These are phyloP conservation scores for Drosophila paulistorum DNA, from an alignment of 1,140 invertebrate species.

Conservation along the genomic window DNA sequence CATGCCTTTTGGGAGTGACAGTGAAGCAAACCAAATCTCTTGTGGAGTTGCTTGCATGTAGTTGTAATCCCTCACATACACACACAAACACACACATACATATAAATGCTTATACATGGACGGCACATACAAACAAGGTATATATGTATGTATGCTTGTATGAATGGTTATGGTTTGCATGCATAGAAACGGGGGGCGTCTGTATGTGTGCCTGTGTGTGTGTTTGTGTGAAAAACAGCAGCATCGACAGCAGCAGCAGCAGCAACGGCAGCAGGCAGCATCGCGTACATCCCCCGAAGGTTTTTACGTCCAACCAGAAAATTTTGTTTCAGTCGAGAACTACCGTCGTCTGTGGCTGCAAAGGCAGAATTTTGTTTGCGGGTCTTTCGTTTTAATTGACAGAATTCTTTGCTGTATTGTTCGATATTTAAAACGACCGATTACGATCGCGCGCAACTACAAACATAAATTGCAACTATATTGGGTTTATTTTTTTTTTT, in stretches of 20 bases:
- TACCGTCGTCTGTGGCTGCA: slow-evolving; percentile 82
- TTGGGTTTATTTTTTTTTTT: neutral
- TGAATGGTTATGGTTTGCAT: slow-evolving; percentile 17
- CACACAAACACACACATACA: slow-evolving; percentile 15
- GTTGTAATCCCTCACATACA: slow-evolving; percentile 15
- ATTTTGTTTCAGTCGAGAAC: slow-evolving; percentile 82
- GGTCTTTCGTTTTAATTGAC: slow-evolving; percentile 68
- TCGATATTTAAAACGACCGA: slow-evolving; percentile 40
- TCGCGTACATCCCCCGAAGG: slow-evolving; percentile 80
- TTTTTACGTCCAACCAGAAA: slow-evolving; percentile 82
- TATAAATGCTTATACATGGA: slow-evolving; percentile 4
- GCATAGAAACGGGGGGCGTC: slow-evolving; percentile 41
- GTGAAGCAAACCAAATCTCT: slow-evolving; percentile 33
- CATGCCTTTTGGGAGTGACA: neutral
- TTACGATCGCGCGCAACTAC: slow-evolving; percentile 19
- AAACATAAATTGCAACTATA: slow-evolving; percentile 24
- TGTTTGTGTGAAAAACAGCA: slow-evolving; percentile 14
- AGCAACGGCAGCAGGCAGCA: slow-evolving; percentile 42
- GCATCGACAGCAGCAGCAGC: slow-evolving; percentile 45
- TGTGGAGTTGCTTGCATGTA: slow-evolving; percentile 48
- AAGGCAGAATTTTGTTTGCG: slow-evolving; percentile 81
- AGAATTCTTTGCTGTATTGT: slow-evolving; percentile 48
- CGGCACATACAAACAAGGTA: neutral
- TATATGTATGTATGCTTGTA: slow-evolving; percentile 2
- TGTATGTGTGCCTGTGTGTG: neutral